Percentiles rank a stretch among this genome's conserved stretches.
phyloP scores from a whole-genome alignment of 2,888 invertebrate genomes.

The Seira ritae region DNA sequence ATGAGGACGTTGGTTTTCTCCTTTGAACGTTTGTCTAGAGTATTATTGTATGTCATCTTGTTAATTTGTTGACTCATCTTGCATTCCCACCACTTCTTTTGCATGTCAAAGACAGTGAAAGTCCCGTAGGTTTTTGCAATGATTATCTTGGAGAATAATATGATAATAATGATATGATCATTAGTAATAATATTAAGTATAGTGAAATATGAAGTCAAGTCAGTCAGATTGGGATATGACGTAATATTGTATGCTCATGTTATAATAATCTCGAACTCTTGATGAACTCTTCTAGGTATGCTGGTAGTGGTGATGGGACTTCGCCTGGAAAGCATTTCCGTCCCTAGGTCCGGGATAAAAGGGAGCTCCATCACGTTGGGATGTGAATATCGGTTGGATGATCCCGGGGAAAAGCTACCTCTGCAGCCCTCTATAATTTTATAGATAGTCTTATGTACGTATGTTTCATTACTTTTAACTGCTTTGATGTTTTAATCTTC shows the following conservation, averaged over 20 bases:
- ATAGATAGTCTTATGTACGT: too few species aligned
- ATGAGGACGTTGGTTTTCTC: too few species aligned
- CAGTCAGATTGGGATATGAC: too few species aligned
- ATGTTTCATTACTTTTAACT: constrained; percentile 33
- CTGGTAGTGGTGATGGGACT: constrained; percentile 62
- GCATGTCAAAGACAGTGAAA: background rate
- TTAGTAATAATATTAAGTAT: too few species aligned
- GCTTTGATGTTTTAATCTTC: constrained; percentile 52
- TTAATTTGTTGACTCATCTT: background rate
- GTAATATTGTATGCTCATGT: too few species aligned
- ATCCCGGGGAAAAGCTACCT: constrained; percentile 37
- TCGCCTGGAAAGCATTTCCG: constrained; percentile 55
- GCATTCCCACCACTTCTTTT: background rate
- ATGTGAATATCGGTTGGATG: constrained; percentile 58
- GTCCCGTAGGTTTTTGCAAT: background rate
- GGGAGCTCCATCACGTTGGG: constrained; percentile 50
- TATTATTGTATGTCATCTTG: background rate
- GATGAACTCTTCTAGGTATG: too few species aligned
- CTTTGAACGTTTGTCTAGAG: too few species aligned
- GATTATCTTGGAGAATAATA: too few species aligned
- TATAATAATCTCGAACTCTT: too few species aligned
- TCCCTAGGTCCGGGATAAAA: constrained; percentile 57
- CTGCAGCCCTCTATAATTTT: too few species aligned
- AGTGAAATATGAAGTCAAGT: too few species aligned
- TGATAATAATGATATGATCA: too few species aligned